These are phyloP conservation scores for Frankliniella intonsa DNA, from an alignment of 2,888 invertebrate species.

Conservation along the genomic window DNA sequence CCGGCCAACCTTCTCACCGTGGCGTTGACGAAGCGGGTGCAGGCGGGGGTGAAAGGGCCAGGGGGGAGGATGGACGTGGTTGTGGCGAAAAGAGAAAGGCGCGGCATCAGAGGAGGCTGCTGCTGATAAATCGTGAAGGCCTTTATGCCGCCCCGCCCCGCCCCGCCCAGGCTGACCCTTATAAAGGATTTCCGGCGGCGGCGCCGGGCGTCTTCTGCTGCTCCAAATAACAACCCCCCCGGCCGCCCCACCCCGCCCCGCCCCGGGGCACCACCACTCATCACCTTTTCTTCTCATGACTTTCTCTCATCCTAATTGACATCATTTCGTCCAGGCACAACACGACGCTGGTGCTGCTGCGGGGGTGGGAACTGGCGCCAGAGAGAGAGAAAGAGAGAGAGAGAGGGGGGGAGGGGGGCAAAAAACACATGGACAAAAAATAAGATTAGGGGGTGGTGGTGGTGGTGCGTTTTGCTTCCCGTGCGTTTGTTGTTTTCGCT, in stretches of 20 bases:
- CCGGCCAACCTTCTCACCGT: too few relatives aligned
- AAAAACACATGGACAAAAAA: neutral
- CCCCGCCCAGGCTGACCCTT: neutral
- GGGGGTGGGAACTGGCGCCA: too few relatives aligned
- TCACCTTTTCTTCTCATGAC: neutral
- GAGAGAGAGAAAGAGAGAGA: slow-evolving; percentile 3
- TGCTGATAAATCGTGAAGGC: neutral
- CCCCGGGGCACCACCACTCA: neutral
- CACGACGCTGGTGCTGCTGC: neutral
- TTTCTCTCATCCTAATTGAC: neutral
- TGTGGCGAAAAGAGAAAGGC: too few relatives aligned
- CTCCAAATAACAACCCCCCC: neutral
- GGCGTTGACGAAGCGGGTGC: too few relatives aligned
- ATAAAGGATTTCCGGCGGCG: too few relatives aligned
- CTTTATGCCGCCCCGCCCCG: neutral
- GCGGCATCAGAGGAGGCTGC: neutral
- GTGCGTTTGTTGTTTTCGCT: neutral
- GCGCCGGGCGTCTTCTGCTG: too few relatives aligned
- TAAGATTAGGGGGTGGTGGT: neutral
- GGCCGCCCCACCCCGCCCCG: neutral
- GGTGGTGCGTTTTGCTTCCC: neutral
- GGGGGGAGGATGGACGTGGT: neutral
- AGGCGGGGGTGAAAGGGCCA: neutral
- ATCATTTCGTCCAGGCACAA: neutral
- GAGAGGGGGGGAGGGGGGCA: neutral